phyloP scores from a whole-genome alignment of 1,140 invertebrate genomes.

The Diachasma alloeum region DNA sequence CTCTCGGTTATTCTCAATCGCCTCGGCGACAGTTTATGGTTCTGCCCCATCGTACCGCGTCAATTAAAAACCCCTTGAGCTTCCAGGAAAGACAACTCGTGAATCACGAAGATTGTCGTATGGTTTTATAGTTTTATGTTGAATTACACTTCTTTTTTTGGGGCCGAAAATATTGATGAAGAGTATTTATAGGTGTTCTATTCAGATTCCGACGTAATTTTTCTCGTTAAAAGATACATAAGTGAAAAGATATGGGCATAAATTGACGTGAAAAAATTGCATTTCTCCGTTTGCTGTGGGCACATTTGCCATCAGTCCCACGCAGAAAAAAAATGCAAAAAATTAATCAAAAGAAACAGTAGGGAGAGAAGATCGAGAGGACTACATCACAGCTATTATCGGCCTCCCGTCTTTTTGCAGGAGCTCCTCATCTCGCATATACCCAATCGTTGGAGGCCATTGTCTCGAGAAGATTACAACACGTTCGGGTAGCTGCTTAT shows the following conservation, averaged over 20 bases:
- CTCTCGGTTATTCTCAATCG: constrained; percentile 59
- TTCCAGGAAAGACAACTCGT: constrained; percentile 54
- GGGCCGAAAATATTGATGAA: no score
- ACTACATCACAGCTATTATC: constrained; percentile 57
- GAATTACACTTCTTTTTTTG: no score
- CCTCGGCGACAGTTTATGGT: constrained; percentile 65
- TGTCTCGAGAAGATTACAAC: constrained; percentile 65
- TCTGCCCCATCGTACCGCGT: constrained; percentile 49
- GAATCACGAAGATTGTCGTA: constrained; percentile 20
- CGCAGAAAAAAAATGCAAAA: background rate
- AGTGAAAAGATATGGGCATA: background rate
- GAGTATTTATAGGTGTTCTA: no score
- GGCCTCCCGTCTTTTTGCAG: constrained; percentile 56
- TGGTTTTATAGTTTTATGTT: constrained; percentile 13
- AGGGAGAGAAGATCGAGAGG: constrained; percentile 20
- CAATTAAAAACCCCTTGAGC: constrained; percentile 59
- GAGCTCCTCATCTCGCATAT: constrained; percentile 14
- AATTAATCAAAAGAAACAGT: constrained; percentile 24
- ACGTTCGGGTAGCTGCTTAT: constrained; percentile 60
- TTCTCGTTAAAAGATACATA: no score
- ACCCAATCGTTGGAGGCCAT: constrained; percentile 52
- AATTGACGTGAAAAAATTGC: no score
- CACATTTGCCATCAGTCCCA: background rate
- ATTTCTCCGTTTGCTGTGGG: no score
- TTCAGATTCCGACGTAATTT: no score